Evolutionary conservation across 2,888 invertebrate species (phyloP), one percentile per base, ranked within the genome.

Genomic region (Disparrhopalites patrizii): DNA sequence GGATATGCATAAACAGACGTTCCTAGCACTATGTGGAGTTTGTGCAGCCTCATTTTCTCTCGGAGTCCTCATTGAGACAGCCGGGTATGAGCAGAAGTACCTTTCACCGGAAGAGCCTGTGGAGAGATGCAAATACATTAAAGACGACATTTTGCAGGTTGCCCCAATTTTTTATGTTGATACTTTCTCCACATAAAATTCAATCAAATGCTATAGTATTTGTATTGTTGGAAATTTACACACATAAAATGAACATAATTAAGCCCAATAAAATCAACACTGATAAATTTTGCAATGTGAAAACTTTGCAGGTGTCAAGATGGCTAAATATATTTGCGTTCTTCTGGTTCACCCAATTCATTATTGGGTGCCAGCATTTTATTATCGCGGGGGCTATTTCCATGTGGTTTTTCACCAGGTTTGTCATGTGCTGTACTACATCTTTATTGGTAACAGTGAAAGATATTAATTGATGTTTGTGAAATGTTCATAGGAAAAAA

Each of bases 351-450:
- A 80, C 82, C 47, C 86, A 87, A 77, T 87, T 87, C 76, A 81
- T 85, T 66, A 81, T 87, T 50, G 86, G 85, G 27, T 86, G 86
- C 76, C 86, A 88, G 74, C 85, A 87, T 77, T 83, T 87, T 80
- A 82, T 87, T 4, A 82, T 87, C 64, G 85, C 86, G 47, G 85
- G 86, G 10, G 81, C 86, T 8, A 85, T 87, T 1, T 83, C 85
- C 1, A 80, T 79, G 4, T 88, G 87, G 87, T 88, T 85, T 77
- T 87, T 87, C 77, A 81, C 84, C 33, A 83, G 83, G 86, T 85
- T 76, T 73, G 3, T 10, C 7, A 7, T 36, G 8, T 36, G 36
- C 15, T 15, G 36, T 36, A 36, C 7, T 27, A 62, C 20, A 20
- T 18, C 47, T 1, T 20, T 1, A 20, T 10, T 13, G 10, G 38